These are phyloP conservation scores for Ophion obscuratus DNA, from an alignment of 2,888 invertebrate species.

Conservation along the genomic window DNA sequence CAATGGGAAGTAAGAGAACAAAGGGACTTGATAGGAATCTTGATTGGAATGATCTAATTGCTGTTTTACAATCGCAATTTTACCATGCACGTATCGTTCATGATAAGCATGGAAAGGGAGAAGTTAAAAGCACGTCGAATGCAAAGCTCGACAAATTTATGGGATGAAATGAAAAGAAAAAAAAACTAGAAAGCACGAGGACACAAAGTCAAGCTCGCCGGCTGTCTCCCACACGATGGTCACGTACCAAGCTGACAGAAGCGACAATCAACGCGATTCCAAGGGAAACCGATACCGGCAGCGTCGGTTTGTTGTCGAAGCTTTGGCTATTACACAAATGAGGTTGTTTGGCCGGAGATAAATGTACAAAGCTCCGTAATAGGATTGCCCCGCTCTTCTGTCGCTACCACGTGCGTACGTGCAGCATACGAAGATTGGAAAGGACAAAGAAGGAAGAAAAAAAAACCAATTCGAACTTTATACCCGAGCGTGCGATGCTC, in stretches of 20 bases:
- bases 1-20: constrained; percentile 70
- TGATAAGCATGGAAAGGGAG: constrained; percentile 62
- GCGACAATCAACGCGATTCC: constrained; percentile 71
- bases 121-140: constrained; percentile 43
- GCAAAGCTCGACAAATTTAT: constrained; percentile 34
- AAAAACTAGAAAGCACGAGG: constrained; percentile 8
- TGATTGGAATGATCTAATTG: constrained; percentile 79
- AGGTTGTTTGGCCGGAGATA: constrained; percentile 76
- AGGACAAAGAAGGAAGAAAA: neutral
- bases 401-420: neutral
- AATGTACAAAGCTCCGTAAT: constrained; percentile 73
- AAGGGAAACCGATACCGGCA: constrained; percentile 68
- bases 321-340: constrained; percentile 79
- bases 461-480: constrained; percentile 27
- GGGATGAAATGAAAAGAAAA: constrained; percentile 21
- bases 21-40: constrained; percentile 68
- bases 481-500: neutral
- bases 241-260: constrained; percentile 53
- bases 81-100: constrained; percentile 54
- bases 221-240: constrained; percentile 54
- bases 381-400: constrained; percentile 50
- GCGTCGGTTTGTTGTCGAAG: constrained; percentile 78
- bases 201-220: constrained; percentile 31
- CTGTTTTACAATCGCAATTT: constrained; percentile 79
- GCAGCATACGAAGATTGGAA: constrained; percentile 65